These are phyloP conservation scores for Bursaphelenchus okinawaensis DNA, from an alignment of 2,888 invertebrate genomes.

Conservation along the genomic window DNA sequence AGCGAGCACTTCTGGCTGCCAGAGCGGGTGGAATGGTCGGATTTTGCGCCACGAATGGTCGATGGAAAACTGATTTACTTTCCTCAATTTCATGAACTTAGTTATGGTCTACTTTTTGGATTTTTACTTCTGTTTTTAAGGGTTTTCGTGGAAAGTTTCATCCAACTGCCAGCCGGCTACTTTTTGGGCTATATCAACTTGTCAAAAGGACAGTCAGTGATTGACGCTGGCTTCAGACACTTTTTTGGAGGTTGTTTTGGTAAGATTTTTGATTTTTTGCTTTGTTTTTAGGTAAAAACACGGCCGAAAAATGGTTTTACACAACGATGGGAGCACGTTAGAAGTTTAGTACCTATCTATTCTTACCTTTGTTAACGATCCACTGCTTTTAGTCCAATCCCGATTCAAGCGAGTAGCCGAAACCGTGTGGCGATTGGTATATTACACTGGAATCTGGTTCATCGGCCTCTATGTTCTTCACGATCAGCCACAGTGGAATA, in stretches of 20 bases:
- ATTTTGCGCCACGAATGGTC: conserved; percentile 30
- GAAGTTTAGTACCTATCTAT: no score
- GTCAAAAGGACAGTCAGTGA: background rate
- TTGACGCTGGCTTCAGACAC: background rate
- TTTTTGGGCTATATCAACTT: background rate
- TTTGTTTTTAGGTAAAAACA: conserved; percentile 18
- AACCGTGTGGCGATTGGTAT: conserved; percentile 49
- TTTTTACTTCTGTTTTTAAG: conserved; percentile 31
- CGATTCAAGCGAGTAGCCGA: conserved; percentile 53
- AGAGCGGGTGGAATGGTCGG: conserved; percentile 43
- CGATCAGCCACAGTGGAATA: conserved; percentile 40
- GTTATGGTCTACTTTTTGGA: conserved; percentile 35
- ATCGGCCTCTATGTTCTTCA: conserved; percentile 41
- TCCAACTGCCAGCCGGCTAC: background rate
- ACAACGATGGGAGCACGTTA: background rate
- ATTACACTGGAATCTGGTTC: conserved; percentile 38
- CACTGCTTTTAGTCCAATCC: conserved; percentile 11
- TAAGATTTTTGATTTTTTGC: conserved; percentile 6
- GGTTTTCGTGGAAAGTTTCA: conserved; percentile 38
- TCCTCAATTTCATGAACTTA: conserved; percentile 38
- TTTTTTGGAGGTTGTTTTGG: background rate
- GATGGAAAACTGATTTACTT: conserved; percentile 28
- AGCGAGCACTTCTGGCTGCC: conserved; percentile 50
- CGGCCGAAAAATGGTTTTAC: no score
- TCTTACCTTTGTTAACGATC: no score